These are phyloP conservation scores for Seira musarum DNA, from an alignment of 2,888 invertebrate genomes.

Conservation along the genomic window DNA sequence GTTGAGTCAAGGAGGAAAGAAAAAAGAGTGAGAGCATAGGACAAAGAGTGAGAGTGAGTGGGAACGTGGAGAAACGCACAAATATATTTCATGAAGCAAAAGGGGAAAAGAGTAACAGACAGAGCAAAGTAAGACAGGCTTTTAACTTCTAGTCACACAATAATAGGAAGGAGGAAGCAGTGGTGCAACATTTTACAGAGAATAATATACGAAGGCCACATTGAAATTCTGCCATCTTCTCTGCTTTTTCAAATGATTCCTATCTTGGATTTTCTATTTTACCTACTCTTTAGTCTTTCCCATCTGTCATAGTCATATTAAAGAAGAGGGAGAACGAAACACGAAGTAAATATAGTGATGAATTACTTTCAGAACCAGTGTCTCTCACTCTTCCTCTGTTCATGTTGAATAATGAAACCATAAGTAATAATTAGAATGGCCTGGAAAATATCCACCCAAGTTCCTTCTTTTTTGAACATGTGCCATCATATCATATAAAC, in stretches of 20 bases:
- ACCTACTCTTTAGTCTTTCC: slow-evolving; percentile 25
- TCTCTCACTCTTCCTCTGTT: slow-evolving; percentile 3
- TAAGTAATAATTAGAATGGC: slow-evolving; percentile 46
- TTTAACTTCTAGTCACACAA: too few relatives aligned
- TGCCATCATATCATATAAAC: too few relatives aligned
- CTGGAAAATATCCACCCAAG: slow-evolving; percentile 6
- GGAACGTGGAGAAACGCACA: too few relatives aligned
- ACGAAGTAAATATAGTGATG: slow-evolving; percentile 53
- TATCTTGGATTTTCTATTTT: slow-evolving; percentile 21
- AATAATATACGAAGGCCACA: too few relatives aligned
- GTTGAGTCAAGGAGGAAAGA: not conserved
- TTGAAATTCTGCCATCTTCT: not conserved
- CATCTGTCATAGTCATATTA: slow-evolving; percentile 3
- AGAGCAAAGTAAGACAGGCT: too few relatives aligned
- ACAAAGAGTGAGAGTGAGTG: too few relatives aligned
- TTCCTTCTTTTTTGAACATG: too few relatives aligned
- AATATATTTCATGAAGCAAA: not conserved
- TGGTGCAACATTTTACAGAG: too few relatives aligned
- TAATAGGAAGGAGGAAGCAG: too few relatives aligned
- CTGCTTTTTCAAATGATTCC: not conserved
- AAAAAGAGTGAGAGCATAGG: slow-evolving; percentile 1
- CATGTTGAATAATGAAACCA: not conserved
- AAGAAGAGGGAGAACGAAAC: too few relatives aligned
- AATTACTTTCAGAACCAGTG: slow-evolving; percentile 50
- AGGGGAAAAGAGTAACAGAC: not conserved